Conservation (phyloP, 2,113 vertebrate species). For the Leuciscus idus region DNA sequence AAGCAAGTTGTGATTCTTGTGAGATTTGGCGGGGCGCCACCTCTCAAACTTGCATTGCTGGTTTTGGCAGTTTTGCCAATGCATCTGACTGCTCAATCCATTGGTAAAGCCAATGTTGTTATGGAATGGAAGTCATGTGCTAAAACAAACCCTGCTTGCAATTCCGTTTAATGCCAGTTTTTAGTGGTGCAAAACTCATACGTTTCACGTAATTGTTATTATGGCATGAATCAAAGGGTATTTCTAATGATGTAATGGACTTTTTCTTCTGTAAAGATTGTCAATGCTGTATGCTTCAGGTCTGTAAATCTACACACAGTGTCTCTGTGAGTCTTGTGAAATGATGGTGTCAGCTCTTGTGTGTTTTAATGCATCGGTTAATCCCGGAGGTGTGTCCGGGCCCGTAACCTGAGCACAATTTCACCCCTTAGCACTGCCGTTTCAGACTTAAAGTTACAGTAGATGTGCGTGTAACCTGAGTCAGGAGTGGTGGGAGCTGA, state of each 20-base stretch:
- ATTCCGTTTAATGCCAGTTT: not conserved
- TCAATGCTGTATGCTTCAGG: not conserved
- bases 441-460: slow-evolving; percentile 4
- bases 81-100: not conserved
- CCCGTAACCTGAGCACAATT: slow-evolving; percentile 1
- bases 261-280: not conserved
- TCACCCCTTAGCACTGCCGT: not conserved
- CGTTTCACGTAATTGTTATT: not conserved
- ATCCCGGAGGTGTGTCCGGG: not conserved
- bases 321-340: not conserved
- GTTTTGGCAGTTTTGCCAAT: too few species aligned
- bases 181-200: not conserved
- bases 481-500: slow-evolving; percentile 10
- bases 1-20: too few species aligned
- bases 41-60: too few species aligned
- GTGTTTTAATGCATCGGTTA: not conserved
- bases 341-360: not conserved
- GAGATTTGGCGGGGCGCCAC: too few species aligned
- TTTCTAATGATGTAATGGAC: not conserved
- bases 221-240: not conserved
- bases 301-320: not conserved
- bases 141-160: not conserved
- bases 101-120: not conserved
- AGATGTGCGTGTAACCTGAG: slow-evolving; percentile 25
- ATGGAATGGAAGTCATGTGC: not conserved